These are phyloP conservation scores for Chloropsis cyanopogon DNA, from an alignment of 2,113 vertebrate species.

Conservation along the genomic window DNA sequence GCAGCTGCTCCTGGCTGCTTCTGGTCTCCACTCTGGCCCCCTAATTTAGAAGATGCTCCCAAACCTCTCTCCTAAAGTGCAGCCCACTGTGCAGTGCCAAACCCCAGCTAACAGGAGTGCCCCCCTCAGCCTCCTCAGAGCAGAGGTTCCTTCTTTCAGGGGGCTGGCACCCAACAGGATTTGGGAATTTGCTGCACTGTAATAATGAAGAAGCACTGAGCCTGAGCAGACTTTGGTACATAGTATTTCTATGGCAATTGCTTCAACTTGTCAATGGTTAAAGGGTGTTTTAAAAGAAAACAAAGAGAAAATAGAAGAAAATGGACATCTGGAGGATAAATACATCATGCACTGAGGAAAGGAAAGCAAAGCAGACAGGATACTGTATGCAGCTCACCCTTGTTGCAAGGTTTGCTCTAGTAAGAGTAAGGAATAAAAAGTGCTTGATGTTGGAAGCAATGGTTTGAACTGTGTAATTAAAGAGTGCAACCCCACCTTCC, in stretches of 20 bases:
- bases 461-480: background rate
- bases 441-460: background rate
- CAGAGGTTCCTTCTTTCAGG: background rate
- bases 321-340: background rate
- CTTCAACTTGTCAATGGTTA: background rate
- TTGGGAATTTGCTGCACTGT: background rate
- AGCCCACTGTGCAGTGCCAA: background rate
- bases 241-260: background rate
- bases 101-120: background rate
- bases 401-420: background rate
- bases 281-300: background rate
- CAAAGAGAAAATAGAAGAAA: background rate
- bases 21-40: background rate
- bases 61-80: background rate
- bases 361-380: background rate
- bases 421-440: background rate
- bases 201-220: background rate
- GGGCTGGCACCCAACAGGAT: background rate
- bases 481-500: background rate
- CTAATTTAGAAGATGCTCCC: background rate
- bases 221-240: background rate
- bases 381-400: background rate
- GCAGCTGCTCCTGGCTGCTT: constrained; percentile 15
- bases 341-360: background rate
- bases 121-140: background rate